These are phyloP conservation scores for Dusona sp. DNA, from an alignment of 2,888 invertebrate genomes.

Conservation along the genomic window DNA sequence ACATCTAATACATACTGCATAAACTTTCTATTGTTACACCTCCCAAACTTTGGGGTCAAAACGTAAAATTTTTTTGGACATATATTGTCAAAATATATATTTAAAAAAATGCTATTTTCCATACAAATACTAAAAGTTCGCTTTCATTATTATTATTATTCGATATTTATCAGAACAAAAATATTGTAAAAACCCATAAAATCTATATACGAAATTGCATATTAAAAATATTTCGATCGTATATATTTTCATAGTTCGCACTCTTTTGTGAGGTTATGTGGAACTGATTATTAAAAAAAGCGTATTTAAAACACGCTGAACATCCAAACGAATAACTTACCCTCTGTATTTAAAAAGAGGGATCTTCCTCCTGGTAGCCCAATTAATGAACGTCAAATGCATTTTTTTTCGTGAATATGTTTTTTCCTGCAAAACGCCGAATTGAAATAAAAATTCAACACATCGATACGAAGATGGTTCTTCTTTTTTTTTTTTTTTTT, in stretches of 20 bases:
- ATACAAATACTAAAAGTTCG: no score
- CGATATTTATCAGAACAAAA: no score
- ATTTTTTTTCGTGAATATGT: slow-evolving; percentile 28
- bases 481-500: no score
- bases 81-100: no score
- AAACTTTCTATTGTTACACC: no score
- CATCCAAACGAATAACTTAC: slow-evolving; percentile 32
- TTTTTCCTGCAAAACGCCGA: background rate
- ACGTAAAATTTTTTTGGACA: no score
- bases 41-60: no score
- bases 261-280: slow-evolving; percentile 45
- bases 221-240: background rate
- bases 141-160: no score
- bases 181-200: background rate
- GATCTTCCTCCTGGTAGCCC: slow-evolving; percentile 41
- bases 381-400: slow-evolving; percentile 44
- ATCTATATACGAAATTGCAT: background rate
- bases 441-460: background rate
- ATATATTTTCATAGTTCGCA: background rate
- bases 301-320: background rate
- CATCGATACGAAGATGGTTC: no score
- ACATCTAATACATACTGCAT: no score
- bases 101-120: no score
- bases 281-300: background rate
- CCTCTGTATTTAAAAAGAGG: slow-evolving; percentile 59